Conservation (phyloP, 2,113 vertebrate species). For the Mustela lutreola region DNA sequence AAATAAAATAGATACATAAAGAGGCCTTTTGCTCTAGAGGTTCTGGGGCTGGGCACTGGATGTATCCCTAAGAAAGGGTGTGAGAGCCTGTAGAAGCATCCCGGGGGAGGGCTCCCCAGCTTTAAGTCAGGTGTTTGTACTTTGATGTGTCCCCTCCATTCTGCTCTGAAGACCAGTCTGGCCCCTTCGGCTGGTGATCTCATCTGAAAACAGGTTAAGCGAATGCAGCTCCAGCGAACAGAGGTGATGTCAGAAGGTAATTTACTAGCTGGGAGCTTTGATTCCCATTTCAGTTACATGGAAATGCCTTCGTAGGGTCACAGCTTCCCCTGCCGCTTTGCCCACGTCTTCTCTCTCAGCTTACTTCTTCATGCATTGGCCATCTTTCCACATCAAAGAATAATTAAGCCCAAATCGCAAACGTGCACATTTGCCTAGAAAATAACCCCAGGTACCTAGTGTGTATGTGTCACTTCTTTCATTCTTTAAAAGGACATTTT, state of each 20-base stretch:
- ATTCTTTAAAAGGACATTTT: neutral
- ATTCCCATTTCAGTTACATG: neutral
- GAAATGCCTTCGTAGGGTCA: neutral
- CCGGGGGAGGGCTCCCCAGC: rapidly evolving
- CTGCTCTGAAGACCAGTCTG: neutral
- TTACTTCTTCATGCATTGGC: neutral
- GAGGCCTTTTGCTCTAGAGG: neutral
- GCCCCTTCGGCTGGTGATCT: rapidly evolving
- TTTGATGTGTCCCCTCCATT: rapidly evolving
- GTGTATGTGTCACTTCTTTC: neutral
- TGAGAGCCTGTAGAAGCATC: rapidly evolving
- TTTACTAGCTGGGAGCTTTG: neutral
- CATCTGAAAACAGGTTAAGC: neutral
- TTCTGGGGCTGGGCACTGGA: neutral
- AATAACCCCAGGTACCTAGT: neutral
- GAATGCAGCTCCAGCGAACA: rapidly evolving
- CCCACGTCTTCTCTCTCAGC: too few species aligned
- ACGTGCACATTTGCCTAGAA: neutral
- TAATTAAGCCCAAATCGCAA: neutral
- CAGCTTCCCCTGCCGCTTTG: rapidly evolving
- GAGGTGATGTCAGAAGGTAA: neutral
- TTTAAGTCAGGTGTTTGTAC: neutral
- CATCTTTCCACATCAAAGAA: neutral
- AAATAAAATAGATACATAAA: neutral
- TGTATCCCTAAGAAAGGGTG: neutral